Percentiles rank a stretch among this genome's conserved stretches.
phyloP scores from a whole-genome alignment of 2,797 vertebrate genomes.

The Sebastes nivosus region DNA sequence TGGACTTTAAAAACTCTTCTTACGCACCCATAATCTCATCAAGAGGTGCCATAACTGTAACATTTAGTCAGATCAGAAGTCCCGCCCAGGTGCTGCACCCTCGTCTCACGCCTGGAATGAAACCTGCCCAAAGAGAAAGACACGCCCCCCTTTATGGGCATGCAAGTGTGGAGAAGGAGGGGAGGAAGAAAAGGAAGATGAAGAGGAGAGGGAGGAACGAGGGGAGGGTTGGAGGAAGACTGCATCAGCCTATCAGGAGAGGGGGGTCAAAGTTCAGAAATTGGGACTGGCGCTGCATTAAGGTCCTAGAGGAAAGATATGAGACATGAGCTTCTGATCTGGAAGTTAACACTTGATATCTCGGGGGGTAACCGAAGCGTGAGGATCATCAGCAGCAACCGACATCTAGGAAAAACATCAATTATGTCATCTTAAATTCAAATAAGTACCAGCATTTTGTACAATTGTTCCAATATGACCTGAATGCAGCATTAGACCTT shows the following conservation, averaged over 20 bases:
- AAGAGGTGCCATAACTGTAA: background rate
- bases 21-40: background rate
- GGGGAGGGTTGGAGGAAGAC: conserved; percentile 22
- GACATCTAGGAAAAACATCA: background rate
- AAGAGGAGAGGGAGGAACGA: conserved; percentile 1
- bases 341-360: background rate
- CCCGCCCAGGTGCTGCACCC: conserved; percentile 51
- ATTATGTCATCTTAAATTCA: background rate
- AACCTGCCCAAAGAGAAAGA: conserved; percentile 67
- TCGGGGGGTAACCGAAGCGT: background rate
- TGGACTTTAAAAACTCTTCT: conserved; percentile 14
- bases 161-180: conserved; percentile 40
- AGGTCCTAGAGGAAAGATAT: background rate
- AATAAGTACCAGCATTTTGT: conserved; percentile 1
- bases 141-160: conserved; percentile 54
- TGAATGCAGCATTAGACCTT: conserved; percentile 53
- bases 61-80: conserved; percentile 40
- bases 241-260: conserved; percentile 40
- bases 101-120: conserved; percentile 29
- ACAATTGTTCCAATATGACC: conserved; percentile 16
- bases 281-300: conserved; percentile 30
- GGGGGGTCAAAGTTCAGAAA: conserved; percentile 37
- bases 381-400: background rate
- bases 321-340: background rate
- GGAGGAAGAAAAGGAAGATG: conserved; percentile 11